phyloP scores from a whole-genome alignment of 1,140 invertebrate species.

The Neotoxoptera formosana region DNA sequence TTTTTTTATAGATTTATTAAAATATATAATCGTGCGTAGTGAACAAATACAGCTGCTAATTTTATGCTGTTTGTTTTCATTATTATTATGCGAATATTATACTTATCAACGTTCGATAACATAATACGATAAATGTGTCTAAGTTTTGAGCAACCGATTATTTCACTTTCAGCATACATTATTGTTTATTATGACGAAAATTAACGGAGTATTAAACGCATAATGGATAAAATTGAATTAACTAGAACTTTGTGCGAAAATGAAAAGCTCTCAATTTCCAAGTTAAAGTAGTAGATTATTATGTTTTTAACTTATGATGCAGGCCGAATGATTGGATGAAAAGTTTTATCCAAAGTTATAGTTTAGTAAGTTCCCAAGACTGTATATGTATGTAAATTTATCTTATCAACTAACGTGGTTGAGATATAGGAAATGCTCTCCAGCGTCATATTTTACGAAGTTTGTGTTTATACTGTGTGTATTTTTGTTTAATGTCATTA shows the following conservation, averaged over 20 bases:
- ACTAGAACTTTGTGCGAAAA: not conserved
- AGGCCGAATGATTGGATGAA: not conserved
- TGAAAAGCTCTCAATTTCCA: not conserved
- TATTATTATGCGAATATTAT: too few relatives aligned
- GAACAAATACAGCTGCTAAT: not conserved
- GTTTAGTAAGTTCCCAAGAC: not conserved
- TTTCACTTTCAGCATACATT: not conserved
- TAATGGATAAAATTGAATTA: not conserved
- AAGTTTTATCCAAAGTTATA: conserved; percentile 16
- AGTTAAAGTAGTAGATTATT: not conserved
- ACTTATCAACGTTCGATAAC: not conserved
- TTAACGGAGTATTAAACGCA: not conserved
- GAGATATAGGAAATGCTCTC: not conserved
- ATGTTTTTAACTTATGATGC: not conserved
- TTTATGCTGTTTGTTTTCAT: not conserved
- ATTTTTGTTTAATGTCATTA: not conserved
- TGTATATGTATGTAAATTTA: conserved; percentile 43
- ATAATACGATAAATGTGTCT: not conserved
- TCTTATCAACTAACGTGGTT: conserved; percentile 30
- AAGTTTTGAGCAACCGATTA: not conserved
- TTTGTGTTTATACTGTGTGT: not conserved
- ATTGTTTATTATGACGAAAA: not conserved
- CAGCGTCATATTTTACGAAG: not conserved
- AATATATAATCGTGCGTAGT: not conserved
- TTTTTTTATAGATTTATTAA: not conserved